Conservation (phyloP, 2,797 vertebrate species). For the Xenops minutus region DNA sequence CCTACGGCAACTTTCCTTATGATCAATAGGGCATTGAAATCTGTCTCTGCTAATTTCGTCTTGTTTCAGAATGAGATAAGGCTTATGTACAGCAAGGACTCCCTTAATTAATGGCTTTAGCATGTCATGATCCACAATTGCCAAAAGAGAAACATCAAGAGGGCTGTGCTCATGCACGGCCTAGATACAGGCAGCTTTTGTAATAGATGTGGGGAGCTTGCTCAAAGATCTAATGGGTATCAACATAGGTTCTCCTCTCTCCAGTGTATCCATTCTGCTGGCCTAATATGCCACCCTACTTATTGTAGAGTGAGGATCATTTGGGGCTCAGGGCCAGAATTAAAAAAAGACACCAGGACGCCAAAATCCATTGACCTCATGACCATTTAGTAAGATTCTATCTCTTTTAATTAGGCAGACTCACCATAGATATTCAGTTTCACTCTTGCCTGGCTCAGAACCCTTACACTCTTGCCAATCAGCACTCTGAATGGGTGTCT, state of each 20-base stretch:
- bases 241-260: background rate
- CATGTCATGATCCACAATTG: background rate
- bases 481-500: background rate
- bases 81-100: background rate
- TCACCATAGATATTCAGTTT: background rate
- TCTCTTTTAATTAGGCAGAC: background rate
- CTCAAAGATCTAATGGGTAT: background rate
- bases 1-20: background rate
- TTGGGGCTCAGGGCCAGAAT: background rate
- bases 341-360: background rate
- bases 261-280: background rate
- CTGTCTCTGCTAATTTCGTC: background rate
- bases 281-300: background rate
- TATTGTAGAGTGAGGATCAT: background rate
- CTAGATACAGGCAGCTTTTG: background rate
- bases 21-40: background rate
- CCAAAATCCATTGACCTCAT: background rate
- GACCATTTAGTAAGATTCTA: background rate
- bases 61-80: background rate
- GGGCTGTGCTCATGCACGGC: background rate
- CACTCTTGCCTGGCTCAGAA: too few species aligned
- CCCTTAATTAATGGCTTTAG: background rate
- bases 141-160: background rate
- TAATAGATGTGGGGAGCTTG: background rate
- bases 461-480: background rate